phyloP scores from a whole-genome alignment of 1,140 invertebrate genomes.

The Drosophila watanabei region DNA sequence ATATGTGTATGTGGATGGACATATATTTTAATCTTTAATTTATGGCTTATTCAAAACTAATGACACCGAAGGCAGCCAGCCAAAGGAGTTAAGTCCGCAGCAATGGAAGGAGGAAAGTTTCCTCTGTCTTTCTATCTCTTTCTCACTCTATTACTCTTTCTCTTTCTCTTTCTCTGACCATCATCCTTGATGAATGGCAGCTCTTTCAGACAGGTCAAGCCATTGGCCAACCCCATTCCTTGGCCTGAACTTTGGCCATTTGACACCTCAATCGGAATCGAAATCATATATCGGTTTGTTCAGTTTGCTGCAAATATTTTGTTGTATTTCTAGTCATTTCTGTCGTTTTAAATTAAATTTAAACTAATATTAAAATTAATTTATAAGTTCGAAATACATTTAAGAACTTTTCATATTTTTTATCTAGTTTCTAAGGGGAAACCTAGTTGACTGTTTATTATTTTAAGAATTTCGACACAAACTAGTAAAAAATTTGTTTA shows the following conservation, averaged over 20 bases:
- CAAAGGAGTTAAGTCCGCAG: slow-evolving; percentile 27
- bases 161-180: not conserved
- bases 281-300: too few relatives aligned
- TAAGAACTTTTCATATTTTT: not conserved
- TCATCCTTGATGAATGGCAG: slow-evolving; percentile 33
- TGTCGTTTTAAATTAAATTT: not conserved
- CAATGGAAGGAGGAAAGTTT: not conserved
- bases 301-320: not conserved
- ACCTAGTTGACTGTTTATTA: not conserved
- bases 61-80: slow-evolving; percentile 74
- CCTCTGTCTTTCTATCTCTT: too few relatives aligned
- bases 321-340: not conserved
- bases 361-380: not conserved
- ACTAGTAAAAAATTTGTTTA: not conserved
- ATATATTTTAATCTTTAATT: slow-evolving; percentile 81
- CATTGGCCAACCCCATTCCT: not conserved
- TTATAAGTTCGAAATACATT: not conserved
- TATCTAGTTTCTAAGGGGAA: not conserved
- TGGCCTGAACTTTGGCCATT: slow-evolving; percentile 14
- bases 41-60: slow-evolving; percentile 83
- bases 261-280: slow-evolving; percentile 13
- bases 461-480: not conserved
- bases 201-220: slow-evolving; percentile 30
- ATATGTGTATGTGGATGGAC: slow-evolving; percentile 13
- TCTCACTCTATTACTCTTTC: not conserved